Conservation (phyloP, 2,888 invertebrate genomes). For the Masnerella sp. region DNA sequence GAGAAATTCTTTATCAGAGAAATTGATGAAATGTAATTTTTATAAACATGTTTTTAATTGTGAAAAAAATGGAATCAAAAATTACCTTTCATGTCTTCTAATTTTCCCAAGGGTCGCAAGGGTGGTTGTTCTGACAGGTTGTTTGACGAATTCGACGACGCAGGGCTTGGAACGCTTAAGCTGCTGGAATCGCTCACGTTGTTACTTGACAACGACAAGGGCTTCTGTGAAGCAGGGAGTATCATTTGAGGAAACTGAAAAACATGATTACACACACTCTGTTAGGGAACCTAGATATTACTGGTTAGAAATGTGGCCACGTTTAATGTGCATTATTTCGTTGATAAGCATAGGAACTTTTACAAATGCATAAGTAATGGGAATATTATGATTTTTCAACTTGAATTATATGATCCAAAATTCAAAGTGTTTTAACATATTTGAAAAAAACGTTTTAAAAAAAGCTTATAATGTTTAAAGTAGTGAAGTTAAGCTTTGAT, state of each 20-base stretch:
- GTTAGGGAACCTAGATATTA: conserved; percentile 54
- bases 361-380: no score
- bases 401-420: no score
- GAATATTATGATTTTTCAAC: no score
- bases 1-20: no score
- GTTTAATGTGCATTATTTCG: conserved; percentile 44
- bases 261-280: conserved; percentile 61
- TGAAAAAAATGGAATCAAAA: not conserved
- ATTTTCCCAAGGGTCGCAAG: conserved; percentile 81
- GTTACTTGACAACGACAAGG: conserved; percentile 76
- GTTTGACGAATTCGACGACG: conserved; percentile 72
- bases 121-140: conserved; percentile 75
- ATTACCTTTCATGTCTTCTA: conserved; percentile 93
- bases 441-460: no score
- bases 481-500: no score
- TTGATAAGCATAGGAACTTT: conserved; percentile 26
- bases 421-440: no score
- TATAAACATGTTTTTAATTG: no score
- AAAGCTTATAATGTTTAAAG: no score
- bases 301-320: conserved; percentile 34
- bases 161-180: conserved; percentile 73
- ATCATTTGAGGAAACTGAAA: conserved; percentile 87
- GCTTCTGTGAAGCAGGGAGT: conserved; percentile 85
- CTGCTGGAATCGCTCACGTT: conserved; percentile 76
- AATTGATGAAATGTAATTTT: no score